Conservation (phyloP, 2,888 invertebrate genomes). For the Pterobdella sp. region DNA sequence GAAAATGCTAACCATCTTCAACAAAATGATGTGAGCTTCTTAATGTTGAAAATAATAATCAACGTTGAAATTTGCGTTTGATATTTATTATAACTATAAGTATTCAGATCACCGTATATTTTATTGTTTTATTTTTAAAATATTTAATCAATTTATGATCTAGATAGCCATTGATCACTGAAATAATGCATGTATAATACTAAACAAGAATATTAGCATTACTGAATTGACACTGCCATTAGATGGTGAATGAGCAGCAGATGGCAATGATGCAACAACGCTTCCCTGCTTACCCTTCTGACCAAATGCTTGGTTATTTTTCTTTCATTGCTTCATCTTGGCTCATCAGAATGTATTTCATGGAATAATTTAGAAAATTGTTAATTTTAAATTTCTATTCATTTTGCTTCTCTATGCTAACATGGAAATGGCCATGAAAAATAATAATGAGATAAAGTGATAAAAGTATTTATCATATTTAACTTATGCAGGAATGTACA, state of each 20-base stretch:
- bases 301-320: constrained; percentile 29
- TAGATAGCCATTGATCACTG: no score
- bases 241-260: constrained; percentile 23
- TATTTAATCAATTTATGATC: no score
- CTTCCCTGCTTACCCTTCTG: constrained; percentile 23
- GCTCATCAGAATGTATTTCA: neutral
- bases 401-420: no score
- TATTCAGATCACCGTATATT: no score
- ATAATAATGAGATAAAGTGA: neutral
- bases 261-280: constrained; percentile 28
- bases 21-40: neutral
- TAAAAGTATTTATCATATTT: neutral
- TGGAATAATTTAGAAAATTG: neutral
- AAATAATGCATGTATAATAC: no score
- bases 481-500: constrained; percentile 2
- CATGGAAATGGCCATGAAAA: no score
- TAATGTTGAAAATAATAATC: no score
- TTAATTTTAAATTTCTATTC: neutral
- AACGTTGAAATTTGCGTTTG: no score
- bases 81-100: no score
- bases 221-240: constrained; percentile 17
- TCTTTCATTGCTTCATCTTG: constrained; percentile 1
- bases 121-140: no score
- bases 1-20: constrained; percentile 48
- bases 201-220: no score